Base-by-base conservation (phyloP, 2,888 invertebrate genomes). In the Clivina fossor region DNA sequence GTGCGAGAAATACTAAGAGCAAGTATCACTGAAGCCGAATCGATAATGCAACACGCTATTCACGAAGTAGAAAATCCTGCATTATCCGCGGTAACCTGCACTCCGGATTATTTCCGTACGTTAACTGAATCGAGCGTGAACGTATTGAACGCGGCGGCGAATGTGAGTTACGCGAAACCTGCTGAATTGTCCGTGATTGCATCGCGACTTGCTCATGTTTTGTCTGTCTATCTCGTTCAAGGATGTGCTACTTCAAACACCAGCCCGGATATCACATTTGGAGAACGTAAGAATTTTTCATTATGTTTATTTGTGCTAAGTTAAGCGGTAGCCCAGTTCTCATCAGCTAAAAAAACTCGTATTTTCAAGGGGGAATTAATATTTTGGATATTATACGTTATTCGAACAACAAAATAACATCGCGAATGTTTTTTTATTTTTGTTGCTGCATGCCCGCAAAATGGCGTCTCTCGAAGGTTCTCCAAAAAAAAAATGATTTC, bases 231-330 rank as follows among this genome's bases (percentile, higher is more conserved):
- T 66, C 76, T 89, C 59, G 74, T 88, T 41, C 82, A 85, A 63
- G 88, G 88, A n/a, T 84, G 86, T 69, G 85, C 88, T 1, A 86
- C 88, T 5, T 84, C 88, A 2, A 88, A 89, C 70, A 84, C 84
- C 1, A 84, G 88, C 37, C 83, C 85, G 19, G 85, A 84, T 66
- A 82, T 84, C 61, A 77, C 79, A 49, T 78, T 80, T 66, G 83
- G 83, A 16, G 84, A 85, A 70, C 77, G 83, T 83, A 74, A 76
- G 80, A 76, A 56, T 19, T 41, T 9, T 43, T 55, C 49, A 57
- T 60, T 4, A 53, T 9, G 7, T 22, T n/a, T n/a, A n/a, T n/a
- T n/a, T n/a, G n/a, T n/a, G n/a, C n/a, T n/a, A n/a, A n/a, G n/a
- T n/a, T n/a, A n/a, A n/a, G n/a, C n/a, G n/a, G n/a, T n/a, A n/a